Evolutionary conservation across 2,113 vertebrate genomes (phyloP).

Genomic region (Sinocyclocheilus anophthalmus): DNA sequence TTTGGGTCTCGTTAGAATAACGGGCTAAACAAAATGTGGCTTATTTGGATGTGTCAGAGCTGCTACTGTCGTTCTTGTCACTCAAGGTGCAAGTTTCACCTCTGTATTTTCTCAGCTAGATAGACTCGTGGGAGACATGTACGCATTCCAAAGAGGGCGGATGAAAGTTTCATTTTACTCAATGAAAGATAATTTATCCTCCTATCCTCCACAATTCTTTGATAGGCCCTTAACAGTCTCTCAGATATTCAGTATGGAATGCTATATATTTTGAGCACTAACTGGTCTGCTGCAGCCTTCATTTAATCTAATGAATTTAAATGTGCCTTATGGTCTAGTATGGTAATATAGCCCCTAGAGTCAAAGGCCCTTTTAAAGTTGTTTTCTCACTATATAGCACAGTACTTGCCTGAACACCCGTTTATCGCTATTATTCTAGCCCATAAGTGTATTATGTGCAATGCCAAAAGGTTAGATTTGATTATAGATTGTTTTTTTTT

Average conservation of each 20-base stretch:
- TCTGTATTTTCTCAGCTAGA: constrained; percentile 1
- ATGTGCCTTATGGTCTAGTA: neutral
- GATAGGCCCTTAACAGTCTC: neutral
- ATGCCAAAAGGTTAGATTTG: neutral
- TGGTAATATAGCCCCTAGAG: neutral
- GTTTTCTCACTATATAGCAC: neutral
- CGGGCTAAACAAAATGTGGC: neutral
- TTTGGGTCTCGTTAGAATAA: too few relatives aligned
- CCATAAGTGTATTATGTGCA: neutral
- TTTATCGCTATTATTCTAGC: neutral
- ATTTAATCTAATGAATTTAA: neutral
- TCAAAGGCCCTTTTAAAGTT: neutral
- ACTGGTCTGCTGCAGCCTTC: neutral
- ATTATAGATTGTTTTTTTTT: neutral
- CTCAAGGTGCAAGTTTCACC: too few relatives aligned
- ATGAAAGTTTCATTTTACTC: neutral
- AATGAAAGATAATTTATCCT: constrained; percentile 25
- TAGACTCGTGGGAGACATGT: neutral
- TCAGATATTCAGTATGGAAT: neutral
- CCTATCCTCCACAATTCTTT: constrained; percentile 6
- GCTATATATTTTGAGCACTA: neutral
- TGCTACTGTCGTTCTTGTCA: constrained; percentile 1
- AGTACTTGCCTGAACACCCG: neutral
- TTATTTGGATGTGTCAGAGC: constrained; percentile 16
- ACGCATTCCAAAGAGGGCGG: neutral